These are phyloP conservation scores for Etheostoma perlongum DNA, from an alignment of 2,797 vertebrate genomes.

Conservation along the genomic window DNA sequence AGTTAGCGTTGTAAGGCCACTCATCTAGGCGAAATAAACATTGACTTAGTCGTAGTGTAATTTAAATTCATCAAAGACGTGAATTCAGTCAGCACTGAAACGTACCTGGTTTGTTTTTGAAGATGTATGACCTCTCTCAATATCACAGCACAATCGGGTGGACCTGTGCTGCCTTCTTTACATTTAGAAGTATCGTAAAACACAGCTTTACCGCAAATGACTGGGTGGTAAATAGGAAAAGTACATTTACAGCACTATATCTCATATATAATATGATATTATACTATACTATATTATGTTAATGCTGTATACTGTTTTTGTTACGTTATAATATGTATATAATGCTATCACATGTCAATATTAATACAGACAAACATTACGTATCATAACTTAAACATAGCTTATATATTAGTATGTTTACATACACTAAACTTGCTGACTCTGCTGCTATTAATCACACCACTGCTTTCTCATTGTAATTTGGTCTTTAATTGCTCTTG, in stretches of 20 bases:
- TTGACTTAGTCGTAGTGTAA: not conserved
- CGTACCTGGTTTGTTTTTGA: conserved; percentile 50
- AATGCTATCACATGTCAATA: no score
- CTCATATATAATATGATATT: not conserved
- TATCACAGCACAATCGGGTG: conserved; percentile 63
- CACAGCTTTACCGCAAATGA: rapidly evolving
- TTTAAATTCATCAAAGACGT: not conserved
- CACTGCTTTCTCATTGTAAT: not conserved
- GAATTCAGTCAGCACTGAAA: not conserved
- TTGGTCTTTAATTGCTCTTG: not conserved
- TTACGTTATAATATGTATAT: not conserved
- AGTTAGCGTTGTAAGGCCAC: not conserved
- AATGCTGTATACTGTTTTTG: not conserved
- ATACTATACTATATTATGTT: not conserved
- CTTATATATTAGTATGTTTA: not conserved
- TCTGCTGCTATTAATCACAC: not conserved
- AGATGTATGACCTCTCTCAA: conserved; percentile 81
- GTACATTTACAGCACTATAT: not conserved
- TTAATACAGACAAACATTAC: not conserved
- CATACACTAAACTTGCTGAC: not conserved
- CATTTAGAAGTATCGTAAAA: conserved; percentile 11
- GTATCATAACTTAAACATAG: not conserved
- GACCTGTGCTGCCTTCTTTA: conserved; percentile 46
- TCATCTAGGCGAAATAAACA: not conserved
- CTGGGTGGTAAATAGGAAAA: not conserved